Conservation (phyloP, 2,113 vertebrate genomes). For the Carollia perspicillata region DNA sequence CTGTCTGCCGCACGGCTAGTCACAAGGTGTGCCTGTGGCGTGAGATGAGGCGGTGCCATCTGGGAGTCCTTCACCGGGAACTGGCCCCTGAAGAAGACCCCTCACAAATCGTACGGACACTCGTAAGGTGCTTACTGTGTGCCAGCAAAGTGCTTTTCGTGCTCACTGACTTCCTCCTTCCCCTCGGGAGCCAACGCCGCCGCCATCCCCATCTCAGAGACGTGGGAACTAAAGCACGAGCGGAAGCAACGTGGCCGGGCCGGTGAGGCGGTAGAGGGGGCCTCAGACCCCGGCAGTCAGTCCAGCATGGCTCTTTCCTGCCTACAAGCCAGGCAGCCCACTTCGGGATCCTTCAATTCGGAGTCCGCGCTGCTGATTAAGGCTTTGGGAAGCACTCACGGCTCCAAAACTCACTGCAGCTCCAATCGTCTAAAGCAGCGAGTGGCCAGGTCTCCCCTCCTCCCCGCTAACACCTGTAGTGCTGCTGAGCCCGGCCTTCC, state of each 20-base stretch:
- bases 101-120: too few species aligned
- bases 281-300: neutral
- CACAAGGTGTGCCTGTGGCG: neutral
- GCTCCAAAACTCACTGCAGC: neutral
- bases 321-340: neutral
- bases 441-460: neutral
- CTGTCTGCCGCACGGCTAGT: neutral
- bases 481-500: neutral
- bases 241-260: neutral
- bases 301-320: neutral
- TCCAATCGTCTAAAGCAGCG: too few species aligned
- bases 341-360: neutral
- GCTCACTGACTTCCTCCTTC: neutral
- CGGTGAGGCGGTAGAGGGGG: neutral
- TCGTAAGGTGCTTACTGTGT: neutral
- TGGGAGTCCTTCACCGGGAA: neutral
- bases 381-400: neutral
- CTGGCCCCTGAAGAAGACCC: neutral
- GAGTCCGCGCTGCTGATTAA: neutral
- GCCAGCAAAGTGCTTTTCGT: neutral
- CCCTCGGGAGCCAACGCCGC: neutral
- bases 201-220: neutral
- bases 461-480: rapidly evolving
- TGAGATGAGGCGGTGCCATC: neutral
- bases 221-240: neutral